Evolutionary conservation across 2,888 invertebrate species (phyloP).

Genomic region (Pammene aurita): DNA sequence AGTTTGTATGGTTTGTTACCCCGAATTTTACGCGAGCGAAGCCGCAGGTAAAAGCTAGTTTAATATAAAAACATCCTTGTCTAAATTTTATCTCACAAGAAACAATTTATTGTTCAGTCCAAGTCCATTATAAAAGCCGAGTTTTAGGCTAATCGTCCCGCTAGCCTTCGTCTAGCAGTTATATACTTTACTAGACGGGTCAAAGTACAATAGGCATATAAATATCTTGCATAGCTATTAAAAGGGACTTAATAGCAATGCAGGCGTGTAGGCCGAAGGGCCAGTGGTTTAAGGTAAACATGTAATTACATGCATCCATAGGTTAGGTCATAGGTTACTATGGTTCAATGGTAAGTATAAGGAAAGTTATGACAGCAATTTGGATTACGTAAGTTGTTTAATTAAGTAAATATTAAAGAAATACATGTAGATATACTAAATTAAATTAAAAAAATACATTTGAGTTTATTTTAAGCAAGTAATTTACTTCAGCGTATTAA

Average conservation of each 20-base stretch:
- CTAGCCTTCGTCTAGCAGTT: constrained; percentile 54
- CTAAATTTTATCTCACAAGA: background rate
- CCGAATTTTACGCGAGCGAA: too few relatives aligned
- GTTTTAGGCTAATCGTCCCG: constrained; percentile 57
- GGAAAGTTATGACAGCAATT: too few relatives aligned
- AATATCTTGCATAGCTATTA: constrained; percentile 22
- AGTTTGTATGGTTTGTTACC: too few relatives aligned
- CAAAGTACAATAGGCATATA: constrained; percentile 38
- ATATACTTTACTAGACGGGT: constrained; percentile 42
- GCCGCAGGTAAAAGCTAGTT: too few relatives aligned
- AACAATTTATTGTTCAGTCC: constrained; percentile 11
- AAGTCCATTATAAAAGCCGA: constrained; percentile 41
- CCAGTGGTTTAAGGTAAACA: constrained; percentile 34
- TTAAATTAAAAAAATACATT: too few relatives aligned
- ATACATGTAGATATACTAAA: too few relatives aligned
- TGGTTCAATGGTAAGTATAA: background rate
- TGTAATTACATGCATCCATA: constrained; percentile 1
- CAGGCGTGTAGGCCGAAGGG: constrained; percentile 33
- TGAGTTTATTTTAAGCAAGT: too few relatives aligned
- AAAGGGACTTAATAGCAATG: constrained; percentile 12
- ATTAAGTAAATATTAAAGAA: too few relatives aligned
- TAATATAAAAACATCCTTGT: too few relatives aligned
- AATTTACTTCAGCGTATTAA: too few relatives aligned
- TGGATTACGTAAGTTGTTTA: too few relatives aligned
- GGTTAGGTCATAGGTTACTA: constrained; percentile 7